These are phyloP conservation scores for Mamestra brassicae DNA, from an alignment of 2,888 invertebrate genomes.

Conservation along the genomic window DNA sequence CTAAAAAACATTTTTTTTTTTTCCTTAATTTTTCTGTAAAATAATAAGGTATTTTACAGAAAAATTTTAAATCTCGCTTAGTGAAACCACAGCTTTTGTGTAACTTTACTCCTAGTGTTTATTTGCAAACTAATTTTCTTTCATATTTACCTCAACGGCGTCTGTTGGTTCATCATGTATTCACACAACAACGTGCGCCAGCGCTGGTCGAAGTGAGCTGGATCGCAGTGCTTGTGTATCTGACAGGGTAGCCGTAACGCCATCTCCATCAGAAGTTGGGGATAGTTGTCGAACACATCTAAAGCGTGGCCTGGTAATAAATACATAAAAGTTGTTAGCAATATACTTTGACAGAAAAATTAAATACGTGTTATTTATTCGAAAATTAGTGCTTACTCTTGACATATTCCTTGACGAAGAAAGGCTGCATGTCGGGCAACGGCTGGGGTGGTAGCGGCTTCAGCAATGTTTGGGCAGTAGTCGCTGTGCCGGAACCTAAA, in stretches of 20 bases:
- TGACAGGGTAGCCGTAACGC: slow-evolving; percentile 98
- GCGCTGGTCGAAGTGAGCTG: slow-evolving; percentile 91
- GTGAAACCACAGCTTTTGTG: too few species aligned
- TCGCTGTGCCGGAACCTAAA: slow-evolving; percentile 76
- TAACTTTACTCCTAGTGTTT: too few species aligned
- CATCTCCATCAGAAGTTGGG: slow-evolving; percentile 98
- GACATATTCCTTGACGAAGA: slow-evolving; percentile 97
- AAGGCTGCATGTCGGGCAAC: slow-evolving; percentile 98
- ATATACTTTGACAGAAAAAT: too few species aligned
- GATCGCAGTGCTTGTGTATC: slow-evolving; percentile 95
- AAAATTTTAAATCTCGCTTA: too few species aligned
- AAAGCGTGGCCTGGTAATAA: slow-evolving; percentile 93
- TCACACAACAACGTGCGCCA: slow-evolving; percentile 97
- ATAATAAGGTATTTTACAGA: too few species aligned
- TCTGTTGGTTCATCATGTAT: slow-evolving; percentile 98
- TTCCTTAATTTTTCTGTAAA: too few species aligned
- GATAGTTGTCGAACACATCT: slow-evolving; percentile 98
- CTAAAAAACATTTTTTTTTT: too few species aligned
- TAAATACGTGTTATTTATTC: too few species aligned
- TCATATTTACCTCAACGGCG: slow-evolving; percentile 92
- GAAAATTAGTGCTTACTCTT: slow-evolving; percentile 89
- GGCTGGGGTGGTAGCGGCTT: slow-evolving; percentile 95
- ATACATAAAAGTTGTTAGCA: too few species aligned
- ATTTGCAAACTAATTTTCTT: too few species aligned
- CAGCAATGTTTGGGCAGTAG: slow-evolving; percentile 93